Conservation (phyloP, 2,888 invertebrate species). For the Tridacna gigas region DNA sequence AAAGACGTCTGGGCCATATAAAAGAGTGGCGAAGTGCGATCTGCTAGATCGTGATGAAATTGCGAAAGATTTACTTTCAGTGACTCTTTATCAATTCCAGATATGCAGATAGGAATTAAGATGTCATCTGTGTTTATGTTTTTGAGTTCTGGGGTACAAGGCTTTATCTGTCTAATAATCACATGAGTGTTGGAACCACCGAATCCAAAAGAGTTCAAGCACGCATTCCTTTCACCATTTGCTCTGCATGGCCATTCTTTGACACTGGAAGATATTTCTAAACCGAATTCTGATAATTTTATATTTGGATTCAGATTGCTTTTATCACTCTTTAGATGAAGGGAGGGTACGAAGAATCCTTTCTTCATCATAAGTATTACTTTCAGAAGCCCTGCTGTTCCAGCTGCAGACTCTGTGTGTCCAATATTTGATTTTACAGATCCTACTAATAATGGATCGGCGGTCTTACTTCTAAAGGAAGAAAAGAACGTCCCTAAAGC, state of each 20-base stretch:
- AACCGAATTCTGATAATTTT: slow-evolving; percentile 60
- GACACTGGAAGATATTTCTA: slow-evolving; percentile 61
- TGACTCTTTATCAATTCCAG: slow-evolving; percentile 15
- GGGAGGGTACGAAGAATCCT: slow-evolving; percentile 67
- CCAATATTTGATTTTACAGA: slow-evolving; percentile 79
- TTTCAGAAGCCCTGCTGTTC: slow-evolving; percentile 76
- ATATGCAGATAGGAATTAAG: not conserved
- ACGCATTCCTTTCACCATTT: slow-evolving; percentile 59
- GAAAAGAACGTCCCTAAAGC: slow-evolving; percentile 51
- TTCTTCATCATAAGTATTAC: slow-evolving; percentile 76
- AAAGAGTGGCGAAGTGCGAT: not conserved
- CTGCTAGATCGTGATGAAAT: not conserved
- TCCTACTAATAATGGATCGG: slow-evolving; percentile 60
- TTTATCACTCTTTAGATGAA: slow-evolving; percentile 63
- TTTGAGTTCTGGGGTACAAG: no score
- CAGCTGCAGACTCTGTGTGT: slow-evolving; percentile 77
- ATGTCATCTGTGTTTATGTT: not conserved
- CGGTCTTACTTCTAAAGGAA: not conserved
- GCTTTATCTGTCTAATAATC: slow-evolving; percentile 54
- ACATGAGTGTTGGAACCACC: slow-evolving; percentile 79
- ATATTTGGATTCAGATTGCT: slow-evolving; percentile 68
- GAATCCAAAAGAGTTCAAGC: slow-evolving; percentile 77
- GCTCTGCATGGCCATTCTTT: slow-evolving; percentile 47
- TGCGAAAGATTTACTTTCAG: not conserved
- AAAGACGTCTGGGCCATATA: slow-evolving; percentile 49